phyloP scores from a whole-genome alignment of 1,140 invertebrate species.

The Drosophila grimshawi region DNA sequence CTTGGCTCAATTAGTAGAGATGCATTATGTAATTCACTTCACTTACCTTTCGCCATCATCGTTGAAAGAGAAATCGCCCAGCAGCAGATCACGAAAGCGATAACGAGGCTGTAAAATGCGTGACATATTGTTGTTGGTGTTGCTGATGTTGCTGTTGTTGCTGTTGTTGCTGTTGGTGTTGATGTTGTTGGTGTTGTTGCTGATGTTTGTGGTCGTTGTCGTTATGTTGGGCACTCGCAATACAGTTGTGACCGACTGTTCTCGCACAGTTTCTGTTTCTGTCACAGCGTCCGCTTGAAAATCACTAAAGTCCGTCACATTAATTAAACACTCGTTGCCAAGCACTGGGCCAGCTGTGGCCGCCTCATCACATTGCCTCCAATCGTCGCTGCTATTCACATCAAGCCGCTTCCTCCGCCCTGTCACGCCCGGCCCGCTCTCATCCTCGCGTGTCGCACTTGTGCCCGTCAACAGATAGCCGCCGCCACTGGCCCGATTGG shows the following conservation, averaged over 20 bases:
- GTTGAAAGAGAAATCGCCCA: constrained; percentile 91
- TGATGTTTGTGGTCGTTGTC: constrained; percentile 52
- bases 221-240: constrained; percentile 61
- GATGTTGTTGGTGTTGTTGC: constrained; percentile 37
- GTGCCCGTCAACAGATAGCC: constrained; percentile 79
- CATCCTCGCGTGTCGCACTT: constrained; percentile 74
- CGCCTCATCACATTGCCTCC: not conserved
- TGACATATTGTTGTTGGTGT: constrained; percentile 69
- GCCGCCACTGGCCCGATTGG: constrained; percentile 84
- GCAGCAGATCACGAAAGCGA: constrained; percentile 90
- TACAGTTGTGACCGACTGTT: constrained; percentile 35
- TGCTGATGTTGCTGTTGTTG: constrained; percentile 28
- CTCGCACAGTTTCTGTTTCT: constrained; percentile 22
- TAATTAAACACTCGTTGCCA: constrained; percentile 79
- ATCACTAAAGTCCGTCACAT: constrained; percentile 81
- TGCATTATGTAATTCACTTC: not conserved
- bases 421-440: constrained; percentile 50
- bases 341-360: constrained; percentile 3
- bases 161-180: constrained; percentile 38
- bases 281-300: constrained; percentile 44
- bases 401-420: constrained; percentile 30
- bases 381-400: constrained; percentile 7
- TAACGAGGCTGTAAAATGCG: constrained; percentile 86
- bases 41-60: constrained; percentile 87
- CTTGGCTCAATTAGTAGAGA: constrained; percentile 36